Percentiles rank a stretch among this genome's conserved stretches.
Evolutionary conservation across 1,140 invertebrate species (phyloP).

Genomic region (Heliconius himera): DNA sequence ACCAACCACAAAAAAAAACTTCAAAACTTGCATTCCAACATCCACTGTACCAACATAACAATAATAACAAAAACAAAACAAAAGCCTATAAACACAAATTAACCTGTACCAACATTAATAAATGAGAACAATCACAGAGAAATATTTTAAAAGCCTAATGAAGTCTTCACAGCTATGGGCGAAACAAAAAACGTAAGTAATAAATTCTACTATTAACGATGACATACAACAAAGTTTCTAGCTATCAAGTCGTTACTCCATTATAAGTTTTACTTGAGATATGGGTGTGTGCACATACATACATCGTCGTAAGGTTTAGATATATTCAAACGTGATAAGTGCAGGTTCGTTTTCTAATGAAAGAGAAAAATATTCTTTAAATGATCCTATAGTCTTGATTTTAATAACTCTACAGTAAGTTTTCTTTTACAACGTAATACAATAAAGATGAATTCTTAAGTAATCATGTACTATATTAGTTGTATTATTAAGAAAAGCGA

Average conservation of each 20-base stretch:
- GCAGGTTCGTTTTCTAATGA: background rate
- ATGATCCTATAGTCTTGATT: too few relatives aligned
- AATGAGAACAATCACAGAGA: slow-evolving; percentile 21
- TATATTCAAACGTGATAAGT: background rate
- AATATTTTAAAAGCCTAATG: slow-evolving; percentile 34
- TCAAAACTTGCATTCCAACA: background rate
- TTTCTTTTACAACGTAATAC: background rate
- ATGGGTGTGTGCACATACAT: slow-evolving; percentile 32
- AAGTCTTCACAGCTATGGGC: slow-evolving; percentile 31
- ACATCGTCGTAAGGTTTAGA: background rate
- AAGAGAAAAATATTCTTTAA: background rate
- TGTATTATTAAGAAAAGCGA: too few relatives aligned
- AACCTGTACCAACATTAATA: slow-evolving; percentile 14
- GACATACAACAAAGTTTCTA: slow-evolving; percentile 43
- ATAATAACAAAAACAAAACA: background rate
- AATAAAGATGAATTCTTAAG: background rate
- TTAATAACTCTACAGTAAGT: too few relatives aligned
- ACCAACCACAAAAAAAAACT: too few relatives aligned
- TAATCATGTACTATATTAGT: background rate
- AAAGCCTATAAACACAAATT: slow-evolving; percentile 1
- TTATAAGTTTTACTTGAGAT: slow-evolving; percentile 45
- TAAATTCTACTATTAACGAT: slow-evolving; percentile 59
- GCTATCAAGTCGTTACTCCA: slow-evolving; percentile 45
- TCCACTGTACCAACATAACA: background rate
- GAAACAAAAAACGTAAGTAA: slow-evolving; percentile 45